These are phyloP conservation scores for Phrynocephalus forsythii DNA, from an alignment of 2,797 vertebrate genomes.

Conservation along the genomic window DNA sequence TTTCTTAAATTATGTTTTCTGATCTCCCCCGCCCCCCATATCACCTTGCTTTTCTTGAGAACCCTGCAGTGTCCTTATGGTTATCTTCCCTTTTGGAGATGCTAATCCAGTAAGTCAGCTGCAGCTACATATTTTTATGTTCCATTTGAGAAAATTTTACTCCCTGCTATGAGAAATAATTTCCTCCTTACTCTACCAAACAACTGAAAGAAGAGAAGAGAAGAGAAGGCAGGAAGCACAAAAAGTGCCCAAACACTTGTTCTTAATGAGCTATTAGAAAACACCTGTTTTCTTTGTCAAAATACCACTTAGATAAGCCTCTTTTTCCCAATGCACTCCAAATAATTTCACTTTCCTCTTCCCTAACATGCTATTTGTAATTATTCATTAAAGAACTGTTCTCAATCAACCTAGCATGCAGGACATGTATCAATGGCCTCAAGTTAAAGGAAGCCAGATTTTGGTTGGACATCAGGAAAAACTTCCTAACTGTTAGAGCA, in stretches of 20 bases:
- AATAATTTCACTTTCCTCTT: neutral
- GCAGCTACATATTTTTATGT: constrained; percentile 26
- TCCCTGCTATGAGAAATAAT: constrained; percentile 27
- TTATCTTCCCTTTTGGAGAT: neutral
- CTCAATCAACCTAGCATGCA: no score
- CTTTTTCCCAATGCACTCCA: constrained; percentile 23
- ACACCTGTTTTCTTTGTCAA: constrained; percentile 32
- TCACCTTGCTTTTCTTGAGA: neutral
- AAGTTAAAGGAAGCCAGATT: no score
- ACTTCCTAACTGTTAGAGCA: no score
- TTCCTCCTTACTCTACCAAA: constrained; percentile 41
- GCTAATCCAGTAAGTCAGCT: neutral
- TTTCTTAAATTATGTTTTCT: constrained; percentile 6
- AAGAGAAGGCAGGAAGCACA: neutral
- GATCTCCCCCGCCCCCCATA: neutral
- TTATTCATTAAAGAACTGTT: no score
- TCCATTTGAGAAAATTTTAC: constrained; percentile 19
- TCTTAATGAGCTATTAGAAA: constrained; percentile 23
- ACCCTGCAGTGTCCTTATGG: constrained; percentile 38
- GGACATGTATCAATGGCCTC: no score
- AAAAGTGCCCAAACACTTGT: constrained; percentile 23
- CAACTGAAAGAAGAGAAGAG: neutral
- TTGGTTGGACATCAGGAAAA: no score
- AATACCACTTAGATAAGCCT: constrained; percentile 20
- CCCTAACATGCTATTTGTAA: neutral